Evolutionary conservation across 1,140 invertebrate genomes (phyloP), one percentile per base, ranked within the genome.

Genomic region (Cotesia chilonis): DNA sequence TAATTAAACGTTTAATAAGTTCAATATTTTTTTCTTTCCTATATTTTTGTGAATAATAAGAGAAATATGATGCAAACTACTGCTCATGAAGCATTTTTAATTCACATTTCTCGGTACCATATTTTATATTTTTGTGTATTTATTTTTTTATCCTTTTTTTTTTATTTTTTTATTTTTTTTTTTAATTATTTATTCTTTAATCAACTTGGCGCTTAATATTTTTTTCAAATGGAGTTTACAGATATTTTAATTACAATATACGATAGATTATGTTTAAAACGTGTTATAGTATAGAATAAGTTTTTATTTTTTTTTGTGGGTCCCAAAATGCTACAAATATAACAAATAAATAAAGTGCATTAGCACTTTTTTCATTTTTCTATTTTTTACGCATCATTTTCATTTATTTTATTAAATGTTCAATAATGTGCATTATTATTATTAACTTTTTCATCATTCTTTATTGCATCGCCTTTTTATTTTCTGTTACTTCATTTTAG

Each of bases 301-400:
- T 78, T 75, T 71, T 67, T 68, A 47, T 47, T 47, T 47, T 17
- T 17, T 47, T 4, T 47, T 47, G 80, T 82, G 80, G 81, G 81
- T 78, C 81, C 80, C 80, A 71, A 57, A 74, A 73, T 74, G 52
- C 70, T 77, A 78, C 76, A 74, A 73, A 66, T 80, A 73, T 67
- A 78, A 74, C 76, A 71, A 76, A 72, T 66, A 76, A 80, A 76
- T 70, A 74, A 77, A 74, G 75, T 68, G 71, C 73, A 17, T 65
- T 38, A 57, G 35, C 55, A 67, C 28, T 14, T 35, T 52, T 68
- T 17, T 17, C 17, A 17, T 17, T 17, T 37, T 68, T 59, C 20
- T 67, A 68, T 35, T 52, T 63, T 61, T 68, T 73, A n/a, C 20
- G 41, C 63, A 41, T 71, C 38, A 14, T 59, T 63, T 52, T 41